Evolutionary conservation across 2,888 invertebrate species (phyloP), one percentile per base, ranked within the genome.

Genomic region (Erebia ligea): DNA sequence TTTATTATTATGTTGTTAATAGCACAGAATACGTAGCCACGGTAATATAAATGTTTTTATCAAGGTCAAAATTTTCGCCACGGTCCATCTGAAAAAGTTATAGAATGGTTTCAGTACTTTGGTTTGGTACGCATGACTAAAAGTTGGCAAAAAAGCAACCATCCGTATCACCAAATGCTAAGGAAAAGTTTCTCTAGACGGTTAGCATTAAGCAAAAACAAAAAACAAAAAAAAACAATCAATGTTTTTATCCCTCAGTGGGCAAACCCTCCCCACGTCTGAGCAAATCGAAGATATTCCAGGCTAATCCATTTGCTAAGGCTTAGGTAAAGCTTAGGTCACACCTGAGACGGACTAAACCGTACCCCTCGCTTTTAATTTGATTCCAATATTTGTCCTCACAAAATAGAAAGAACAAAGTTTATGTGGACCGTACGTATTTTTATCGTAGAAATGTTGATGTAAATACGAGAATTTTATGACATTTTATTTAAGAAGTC

Each of bases 281-380:
- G 80, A 84, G 82, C 83, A 84, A 84, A 85, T 84, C 84, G 82
- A 83, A 86, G 83, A 78, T 83, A 82, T 82, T 79, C 80, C 83
- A 84, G 83, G 86, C 88, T 87, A 91, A 91, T 91, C 91, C 89
- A 91, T 90, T 91, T 91, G 81, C 57, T 66, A 73, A 68, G 72
- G 17, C 66, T 69, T 67, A 61, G 34, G 50, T 67, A 19, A 67
- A 52, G 59, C 17, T 59, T 11, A 50, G 59, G 15, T 17, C 59
- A 67, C 59, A 67, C 67, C 58, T 67, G 67, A 19, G 67, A 42
- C 45, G n/a, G 59, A 25, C 40, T 58, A n/a, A 25, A 57, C 15
- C 9, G 50, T 15, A 48, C 15, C 25, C 13, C 15, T n/a, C 10
- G n/a, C 19, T n/a, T 67, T 17, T 34, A 64, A 17, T 64, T 15